Conservation (phyloP, 53 echinoderm and acorn worm genomes). For the Crossaster papposus region DNA sequence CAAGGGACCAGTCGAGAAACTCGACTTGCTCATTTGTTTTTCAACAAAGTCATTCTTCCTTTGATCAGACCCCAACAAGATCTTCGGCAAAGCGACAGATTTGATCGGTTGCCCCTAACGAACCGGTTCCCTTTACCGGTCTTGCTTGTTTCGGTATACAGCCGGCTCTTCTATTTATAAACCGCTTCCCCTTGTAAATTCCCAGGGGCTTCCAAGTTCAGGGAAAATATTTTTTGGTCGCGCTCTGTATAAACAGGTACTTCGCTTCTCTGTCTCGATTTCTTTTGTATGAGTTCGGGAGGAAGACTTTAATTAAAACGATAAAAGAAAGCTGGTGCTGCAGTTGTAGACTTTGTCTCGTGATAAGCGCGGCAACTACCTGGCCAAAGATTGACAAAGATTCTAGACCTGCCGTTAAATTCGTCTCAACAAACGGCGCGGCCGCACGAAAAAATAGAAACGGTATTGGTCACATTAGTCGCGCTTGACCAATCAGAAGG, state of each 20-base stretch:
- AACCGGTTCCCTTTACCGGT: constrained; percentile 14
- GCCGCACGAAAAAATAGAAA: too few species aligned
- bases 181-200: background rate
- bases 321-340: background rate
- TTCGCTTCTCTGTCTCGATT: background rate
- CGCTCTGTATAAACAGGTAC: background rate
- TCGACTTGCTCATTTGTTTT: background rate
- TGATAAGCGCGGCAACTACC: background rate
- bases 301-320: constrained; percentile 33
- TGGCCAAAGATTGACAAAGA: too few species aligned
- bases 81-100: background rate
- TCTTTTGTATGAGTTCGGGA: background rate
- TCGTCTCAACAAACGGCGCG: too few species aligned
- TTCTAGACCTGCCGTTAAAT: too few species aligned
- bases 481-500: too few species aligned
- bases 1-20: background rate
- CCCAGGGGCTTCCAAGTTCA: background rate
- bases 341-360: background rate
- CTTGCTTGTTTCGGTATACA: background rate
- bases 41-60: background rate
- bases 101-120: background rate
- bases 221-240: background rate
- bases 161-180: constrained; percentile 7
- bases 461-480: too few species aligned
- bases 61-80: background rate